phyloP scores from a whole-genome alignment of 2,797 vertebrate genomes.

The Lindbergichthys nudifrons region DNA sequence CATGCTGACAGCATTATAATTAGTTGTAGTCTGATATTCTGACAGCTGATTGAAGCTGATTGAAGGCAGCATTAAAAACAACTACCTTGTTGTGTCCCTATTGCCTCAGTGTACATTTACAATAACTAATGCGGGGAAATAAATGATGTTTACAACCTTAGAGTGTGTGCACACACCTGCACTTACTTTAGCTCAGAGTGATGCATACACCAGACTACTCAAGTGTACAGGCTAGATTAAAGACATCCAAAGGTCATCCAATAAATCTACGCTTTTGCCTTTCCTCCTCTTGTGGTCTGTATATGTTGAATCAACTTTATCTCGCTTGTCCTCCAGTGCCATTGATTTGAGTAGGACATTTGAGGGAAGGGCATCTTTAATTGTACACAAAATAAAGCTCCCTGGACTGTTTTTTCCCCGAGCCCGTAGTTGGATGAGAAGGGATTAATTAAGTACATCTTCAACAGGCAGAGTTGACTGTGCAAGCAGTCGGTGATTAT shows the following conservation, averaged over 20 bases:
- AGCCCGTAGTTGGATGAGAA: slow-evolving; percentile 53
- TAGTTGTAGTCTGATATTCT: no score
- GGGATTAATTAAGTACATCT: slow-evolving; percentile 80
- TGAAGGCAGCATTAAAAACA: not conserved
- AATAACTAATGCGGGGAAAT: slow-evolving; percentile 1
- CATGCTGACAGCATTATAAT: not conserved
- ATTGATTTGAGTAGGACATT: slow-evolving; percentile 59
- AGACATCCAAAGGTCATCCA: slow-evolving; percentile 53
- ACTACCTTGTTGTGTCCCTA: not conserved
- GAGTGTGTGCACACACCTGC: not conserved
- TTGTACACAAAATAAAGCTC: slow-evolving; percentile 72
- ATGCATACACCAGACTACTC: not conserved
- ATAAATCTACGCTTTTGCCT: slow-evolving; percentile 48
- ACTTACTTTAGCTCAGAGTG: not conserved
- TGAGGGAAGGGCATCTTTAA: slow-evolving; percentile 74
- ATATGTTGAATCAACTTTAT: slow-evolving; percentile 32
- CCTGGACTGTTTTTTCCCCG: slow-evolving; percentile 38
- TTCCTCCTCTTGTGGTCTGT: slow-evolving; percentile 19
- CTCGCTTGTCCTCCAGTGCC: slow-evolving; percentile 41
- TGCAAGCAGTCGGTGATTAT: slow-evolving; percentile 72
- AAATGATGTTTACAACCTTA: not conserved
- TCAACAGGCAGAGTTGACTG: slow-evolving; percentile 62
- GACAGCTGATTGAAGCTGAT: not conserved
- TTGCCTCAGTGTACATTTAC: not conserved
- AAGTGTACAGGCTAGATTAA: not conserved